phyloP scores from a whole-genome alignment of 2,113 vertebrate species.

The Scalopus aquaticus region DNA sequence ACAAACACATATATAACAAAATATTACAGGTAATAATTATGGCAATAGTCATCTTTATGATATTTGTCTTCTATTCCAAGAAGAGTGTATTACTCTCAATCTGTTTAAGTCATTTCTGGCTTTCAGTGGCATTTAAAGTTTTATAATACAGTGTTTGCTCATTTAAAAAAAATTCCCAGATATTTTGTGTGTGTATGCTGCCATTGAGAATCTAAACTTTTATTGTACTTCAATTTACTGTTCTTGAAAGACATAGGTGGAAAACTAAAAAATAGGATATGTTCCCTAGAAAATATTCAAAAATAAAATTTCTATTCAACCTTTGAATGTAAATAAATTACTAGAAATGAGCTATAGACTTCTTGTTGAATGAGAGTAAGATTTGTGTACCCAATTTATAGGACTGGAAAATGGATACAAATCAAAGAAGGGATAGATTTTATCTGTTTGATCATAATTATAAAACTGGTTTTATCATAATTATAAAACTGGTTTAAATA shows the following conservation, averaged over 20 bases:
- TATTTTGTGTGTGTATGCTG: not conserved
- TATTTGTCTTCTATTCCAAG: not conserved
- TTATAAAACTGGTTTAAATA: conserved; percentile 52
- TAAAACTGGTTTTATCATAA: conserved; percentile 37
- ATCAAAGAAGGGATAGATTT: not conserved
- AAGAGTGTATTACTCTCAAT: not conserved
- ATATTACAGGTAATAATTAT: not conserved
- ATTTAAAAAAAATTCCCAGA: not conserved
- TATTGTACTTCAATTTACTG: not conserved
- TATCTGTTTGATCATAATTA: conserved; percentile 47
- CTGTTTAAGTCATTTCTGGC: not conserved
- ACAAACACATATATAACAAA: not conserved
- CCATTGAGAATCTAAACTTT: not conserved
- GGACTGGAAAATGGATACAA: conserved; percentile 15
- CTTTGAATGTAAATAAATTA: conserved; percentile 19
- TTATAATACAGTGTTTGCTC: not conserved
- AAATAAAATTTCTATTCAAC: not conserved
- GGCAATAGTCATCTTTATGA: not conserved
- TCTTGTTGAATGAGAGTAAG: conserved; percentile 34
- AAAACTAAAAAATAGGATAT: not conserved
- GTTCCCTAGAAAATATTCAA: not conserved
- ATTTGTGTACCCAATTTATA: conserved; percentile 34
- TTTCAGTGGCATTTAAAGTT: not conserved
- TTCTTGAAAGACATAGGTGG: not conserved
- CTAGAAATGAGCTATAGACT: not conserved